These are phyloP conservation scores for Carollia perspicillata DNA, from an alignment of 2,113 vertebrate species.

Conservation along the genomic window DNA sequence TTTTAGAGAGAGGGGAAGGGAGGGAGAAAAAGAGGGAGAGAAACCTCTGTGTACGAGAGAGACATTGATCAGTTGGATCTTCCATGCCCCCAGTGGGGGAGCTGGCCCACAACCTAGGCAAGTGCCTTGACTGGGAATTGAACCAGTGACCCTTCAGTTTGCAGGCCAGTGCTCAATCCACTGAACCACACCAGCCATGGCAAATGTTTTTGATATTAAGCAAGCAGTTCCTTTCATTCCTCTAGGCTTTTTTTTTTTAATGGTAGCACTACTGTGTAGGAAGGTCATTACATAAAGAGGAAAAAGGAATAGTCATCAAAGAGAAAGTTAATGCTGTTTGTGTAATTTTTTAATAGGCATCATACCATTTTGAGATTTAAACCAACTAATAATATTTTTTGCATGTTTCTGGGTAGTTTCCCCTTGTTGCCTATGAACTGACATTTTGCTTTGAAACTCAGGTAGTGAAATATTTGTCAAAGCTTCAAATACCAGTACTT, in stretches of 20 bases:
- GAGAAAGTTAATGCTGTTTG: constrained; percentile 82
- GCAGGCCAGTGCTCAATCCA: too few relatives aligned
- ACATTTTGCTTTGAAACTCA: constrained; percentile 65
- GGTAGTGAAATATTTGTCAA: constrained; percentile 51
- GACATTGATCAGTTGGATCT: too few relatives aligned
- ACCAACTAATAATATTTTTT: constrained; percentile 77
- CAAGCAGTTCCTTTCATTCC: constrained; percentile 84
- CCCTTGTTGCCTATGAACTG: constrained; percentile 52
- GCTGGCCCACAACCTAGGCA: too few relatives aligned
- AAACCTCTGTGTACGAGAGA: too few relatives aligned
- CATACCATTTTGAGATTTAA: constrained; percentile 79
- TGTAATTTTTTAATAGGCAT: constrained; percentile 82
- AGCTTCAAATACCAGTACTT: constrained; percentile 38
- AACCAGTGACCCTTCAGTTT: too few relatives aligned
- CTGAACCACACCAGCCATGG: too few relatives aligned
- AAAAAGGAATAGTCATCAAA: constrained; percentile 79
- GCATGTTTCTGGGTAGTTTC: constrained; percentile 13
- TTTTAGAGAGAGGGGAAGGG: too few relatives aligned
- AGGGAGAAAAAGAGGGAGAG: too few relatives aligned
- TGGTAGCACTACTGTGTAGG: constrained; percentile 83
- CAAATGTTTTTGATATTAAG: constrained; percentile 81
- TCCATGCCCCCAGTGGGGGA: too few relatives aligned
- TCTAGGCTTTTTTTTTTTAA: constrained; percentile 81
- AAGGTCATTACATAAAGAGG: constrained; percentile 83
- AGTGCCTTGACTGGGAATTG: too few relatives aligned